Evolutionary conservation across 2,113 vertebrate species (phyloP), one percentile per base, ranked within the genome.

Genomic region (Myodes glareolus): DNA sequence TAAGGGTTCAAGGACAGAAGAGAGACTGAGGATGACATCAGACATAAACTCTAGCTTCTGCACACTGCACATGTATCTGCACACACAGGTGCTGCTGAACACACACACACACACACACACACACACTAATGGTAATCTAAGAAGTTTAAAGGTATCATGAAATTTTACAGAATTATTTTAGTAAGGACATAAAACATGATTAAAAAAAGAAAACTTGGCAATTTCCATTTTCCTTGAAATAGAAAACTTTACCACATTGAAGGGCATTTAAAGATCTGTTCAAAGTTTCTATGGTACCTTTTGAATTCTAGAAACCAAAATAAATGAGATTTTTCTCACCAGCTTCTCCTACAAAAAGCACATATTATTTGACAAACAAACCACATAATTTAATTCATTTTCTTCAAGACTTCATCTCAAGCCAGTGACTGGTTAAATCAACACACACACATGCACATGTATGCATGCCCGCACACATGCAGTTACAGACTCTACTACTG

Each of bases 401-500:
- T 94, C 1, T 1, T 97, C n/a, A 95, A 97, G 87, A 95, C 89
- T 94, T 97, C 90, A 97, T 97, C 97, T 97, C 91, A 93, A 96
- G 77, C 94, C 93, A 94, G 7, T 91, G 88, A 98, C 97, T 97
- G 97, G 92, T 94, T 98, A 98, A 97, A 97, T 96, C 50, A 80
- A 78, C 76, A 50, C 7, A 16, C 19, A 19, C 11, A 50, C 45
- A 50, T 29, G 4, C 76, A 19, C 76, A 33, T 16, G 0, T 7
- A 33, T 3, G 4, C 12, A 78, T 13, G 16, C 7, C 4, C 77
- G 36, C 16, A 0, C 33, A 2, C 33, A 2, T 27, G 47, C 77
- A 95, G 63, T 88, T 42, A 97, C 97, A 98, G 96, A 92, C 90
- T 97, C 93, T 93, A 98, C 97, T 94, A 95, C 97, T 98, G 98